Evolutionary conservation across 2,888 invertebrate species (phyloP).

Genomic region (Platynereis dumerilii): DNA sequence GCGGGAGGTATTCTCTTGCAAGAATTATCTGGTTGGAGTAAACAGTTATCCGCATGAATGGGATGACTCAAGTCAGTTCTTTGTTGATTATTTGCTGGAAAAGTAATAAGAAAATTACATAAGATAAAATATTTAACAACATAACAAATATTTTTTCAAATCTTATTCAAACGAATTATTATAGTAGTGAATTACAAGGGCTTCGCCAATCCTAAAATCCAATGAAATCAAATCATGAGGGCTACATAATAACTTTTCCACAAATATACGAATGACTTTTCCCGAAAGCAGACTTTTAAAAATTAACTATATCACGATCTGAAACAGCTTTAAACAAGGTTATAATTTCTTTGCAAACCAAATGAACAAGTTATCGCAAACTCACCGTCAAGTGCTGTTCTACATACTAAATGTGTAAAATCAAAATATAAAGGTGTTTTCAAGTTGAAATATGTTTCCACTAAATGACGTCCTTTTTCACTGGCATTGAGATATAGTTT

Average conservation of each 20-base stretch:
- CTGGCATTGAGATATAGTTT: constrained; percentile 66
- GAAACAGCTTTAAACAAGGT: no score
- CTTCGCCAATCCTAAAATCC: no score
- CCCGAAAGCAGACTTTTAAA: background rate
- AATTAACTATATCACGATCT: no score
- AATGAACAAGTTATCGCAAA: no score
- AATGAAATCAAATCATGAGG: no score
- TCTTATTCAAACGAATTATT: no score
- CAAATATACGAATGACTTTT: no score
- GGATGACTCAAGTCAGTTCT: constrained; percentile 68
- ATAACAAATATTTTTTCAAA: no score
- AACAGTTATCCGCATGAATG: constrained; percentile 72
- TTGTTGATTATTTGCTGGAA: constrained; percentile 31
- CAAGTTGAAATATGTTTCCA: constrained; percentile 62
- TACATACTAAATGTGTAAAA: constrained; percentile 65
- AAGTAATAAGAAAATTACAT: background rate
- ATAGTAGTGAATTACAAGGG: no score
- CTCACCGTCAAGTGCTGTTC: constrained; percentile 68
- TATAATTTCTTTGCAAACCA: no score
- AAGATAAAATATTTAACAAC: constrained; percentile 6
- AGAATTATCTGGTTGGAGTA: constrained; percentile 64
- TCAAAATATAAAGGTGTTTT: constrained; percentile 62
- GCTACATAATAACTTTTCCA: no score
- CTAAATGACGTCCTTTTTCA: constrained; percentile 64
- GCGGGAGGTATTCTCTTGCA: constrained; percentile 68